phyloP scores from a whole-genome alignment of 2,797 vertebrate genomes.

The Cirrhinus molitorella region DNA sequence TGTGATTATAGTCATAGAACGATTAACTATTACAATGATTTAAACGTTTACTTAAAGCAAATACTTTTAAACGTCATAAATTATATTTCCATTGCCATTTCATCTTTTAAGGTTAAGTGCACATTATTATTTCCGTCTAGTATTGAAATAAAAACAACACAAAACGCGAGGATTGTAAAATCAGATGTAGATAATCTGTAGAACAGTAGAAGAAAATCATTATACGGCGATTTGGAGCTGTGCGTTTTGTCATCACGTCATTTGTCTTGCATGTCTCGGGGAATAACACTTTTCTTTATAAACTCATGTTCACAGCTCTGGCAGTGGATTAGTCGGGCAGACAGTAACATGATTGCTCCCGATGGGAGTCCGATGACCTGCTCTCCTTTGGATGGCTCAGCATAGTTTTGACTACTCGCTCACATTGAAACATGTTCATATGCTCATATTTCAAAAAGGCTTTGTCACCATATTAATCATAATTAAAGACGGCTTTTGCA shows the following conservation, averaged over 20 bases:
- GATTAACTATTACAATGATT: too few relatives aligned
- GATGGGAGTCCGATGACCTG: constrained; percentile 65
- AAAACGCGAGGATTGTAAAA: neutral
- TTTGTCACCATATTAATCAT: constrained; percentile 61
- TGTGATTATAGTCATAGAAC: neutral
- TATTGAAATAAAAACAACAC: neutral
- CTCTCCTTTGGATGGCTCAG: constrained; percentile 48
- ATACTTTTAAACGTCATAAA: too few relatives aligned
- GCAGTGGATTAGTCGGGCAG: constrained; percentile 76
- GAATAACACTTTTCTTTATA: constrained; percentile 41
- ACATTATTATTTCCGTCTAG: neutral
- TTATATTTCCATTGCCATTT: too few relatives aligned
- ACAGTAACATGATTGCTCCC: constrained; percentile 70
- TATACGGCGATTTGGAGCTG: constrained; percentile 6
- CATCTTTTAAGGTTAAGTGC: neutral
- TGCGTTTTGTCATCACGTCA: constrained; percentile 56
- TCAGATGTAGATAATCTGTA: neutral
- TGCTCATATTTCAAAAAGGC: constrained; percentile 59
- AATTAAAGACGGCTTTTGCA: constrained; percentile 51
- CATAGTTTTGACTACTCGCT: constrained; percentile 67
- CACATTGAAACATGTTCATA: constrained; percentile 58
- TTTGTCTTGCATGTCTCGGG: constrained; percentile 57
- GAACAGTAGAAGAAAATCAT: constrained; percentile 36
- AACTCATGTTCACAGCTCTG: constrained; percentile 80
- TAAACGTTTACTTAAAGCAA: neutral